Percentiles rank a stretch among this genome's conserved stretches.
phyloP scores from a whole-genome alignment of 1,140 invertebrate genomes.

The Sweltsa coloradensis region DNA sequence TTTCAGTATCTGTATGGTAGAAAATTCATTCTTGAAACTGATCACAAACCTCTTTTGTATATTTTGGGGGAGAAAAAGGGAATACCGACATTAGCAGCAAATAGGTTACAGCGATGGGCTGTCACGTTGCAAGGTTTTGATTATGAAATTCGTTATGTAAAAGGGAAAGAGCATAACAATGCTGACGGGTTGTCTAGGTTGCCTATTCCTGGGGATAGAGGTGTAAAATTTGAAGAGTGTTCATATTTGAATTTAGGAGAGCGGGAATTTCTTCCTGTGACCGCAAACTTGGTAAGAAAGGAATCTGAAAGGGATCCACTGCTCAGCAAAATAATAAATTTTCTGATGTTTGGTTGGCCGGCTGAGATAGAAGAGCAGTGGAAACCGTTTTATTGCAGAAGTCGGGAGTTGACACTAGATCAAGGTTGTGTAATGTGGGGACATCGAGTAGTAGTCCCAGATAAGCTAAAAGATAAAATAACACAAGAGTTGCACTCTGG shows the following conservation, averaged over 20 bases:
- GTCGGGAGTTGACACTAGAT: not conserved
- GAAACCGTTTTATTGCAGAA: not conserved
- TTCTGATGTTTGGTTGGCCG: conserved; percentile 3
- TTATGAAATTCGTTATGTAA: conserved; percentile 24
- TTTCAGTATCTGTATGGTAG: conserved; percentile 33
- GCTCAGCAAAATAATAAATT: not conserved
- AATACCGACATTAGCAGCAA: conserved; percentile 20
- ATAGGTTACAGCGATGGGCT: conserved; percentile 26
- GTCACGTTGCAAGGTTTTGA: conserved; percentile 23
- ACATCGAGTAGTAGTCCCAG: conserved; percentile 1
- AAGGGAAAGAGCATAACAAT: not conserved
- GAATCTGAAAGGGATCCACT: not conserved
- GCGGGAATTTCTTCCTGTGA: not conserved
- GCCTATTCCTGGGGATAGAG: not conserved
- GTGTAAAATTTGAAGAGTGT: not conserved
- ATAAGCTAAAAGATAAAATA: not conserved
- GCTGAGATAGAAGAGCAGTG: not conserved
- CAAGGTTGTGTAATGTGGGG: conserved; percentile 7
- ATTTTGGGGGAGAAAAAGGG: conserved; percentile 20
- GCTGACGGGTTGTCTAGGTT: conserved; percentile 2
- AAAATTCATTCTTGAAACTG: conserved; percentile 26
- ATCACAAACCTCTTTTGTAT: conserved; percentile 27
- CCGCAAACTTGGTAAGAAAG: not conserved
- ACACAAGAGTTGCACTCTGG: conserved; percentile 18
- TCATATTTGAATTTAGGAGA: not conserved